phyloP scores from a whole-genome alignment of 2,888 invertebrate genomes.

The Fragum fragum region DNA sequence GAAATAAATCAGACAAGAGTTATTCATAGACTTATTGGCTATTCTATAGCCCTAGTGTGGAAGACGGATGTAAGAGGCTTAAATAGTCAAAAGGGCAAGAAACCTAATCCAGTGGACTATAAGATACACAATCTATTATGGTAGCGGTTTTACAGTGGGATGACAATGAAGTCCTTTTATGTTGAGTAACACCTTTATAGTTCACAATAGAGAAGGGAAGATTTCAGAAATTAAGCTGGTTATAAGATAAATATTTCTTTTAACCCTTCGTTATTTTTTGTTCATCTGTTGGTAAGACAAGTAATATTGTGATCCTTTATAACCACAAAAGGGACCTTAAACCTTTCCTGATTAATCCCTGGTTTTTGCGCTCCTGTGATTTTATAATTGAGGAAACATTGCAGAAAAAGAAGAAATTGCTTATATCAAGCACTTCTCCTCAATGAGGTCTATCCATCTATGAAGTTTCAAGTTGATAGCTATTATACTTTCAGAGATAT shows the following conservation, averaged over 20 bases:
- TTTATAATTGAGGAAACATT: too few species aligned
- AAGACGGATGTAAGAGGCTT: conserved; percentile 30
- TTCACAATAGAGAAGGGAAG: conserved; percentile 18
- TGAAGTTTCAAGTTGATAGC: too few species aligned
- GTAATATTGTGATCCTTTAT: not conserved
- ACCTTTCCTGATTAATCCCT: too few species aligned
- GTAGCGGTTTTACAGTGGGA: conserved; percentile 28
- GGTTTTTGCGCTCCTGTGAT: too few species aligned
- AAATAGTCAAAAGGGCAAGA: conserved; percentile 35
- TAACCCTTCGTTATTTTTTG: not conserved
- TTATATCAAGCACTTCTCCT: too few species aligned
- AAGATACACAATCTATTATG: conserved; percentile 24
- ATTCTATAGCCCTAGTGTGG: not conserved
- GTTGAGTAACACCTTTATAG: conserved; percentile 1
- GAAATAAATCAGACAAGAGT: not conserved
- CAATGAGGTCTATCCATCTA: too few species aligned
- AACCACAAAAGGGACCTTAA: too few species aligned
- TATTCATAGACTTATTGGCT: conserved; percentile 5
- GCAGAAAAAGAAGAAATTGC: too few species aligned
- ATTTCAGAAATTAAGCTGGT: conserved; percentile 24
- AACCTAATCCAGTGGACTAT: conserved; percentile 5
- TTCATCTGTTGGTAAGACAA: not conserved
- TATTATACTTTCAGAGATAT: too few species aligned
- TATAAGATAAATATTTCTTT: not conserved
- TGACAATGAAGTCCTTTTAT: conserved; percentile 21